Evolutionary conservation across 2,888 invertebrate genomes (phyloP).

Genomic region (Torymus texanus): DNA sequence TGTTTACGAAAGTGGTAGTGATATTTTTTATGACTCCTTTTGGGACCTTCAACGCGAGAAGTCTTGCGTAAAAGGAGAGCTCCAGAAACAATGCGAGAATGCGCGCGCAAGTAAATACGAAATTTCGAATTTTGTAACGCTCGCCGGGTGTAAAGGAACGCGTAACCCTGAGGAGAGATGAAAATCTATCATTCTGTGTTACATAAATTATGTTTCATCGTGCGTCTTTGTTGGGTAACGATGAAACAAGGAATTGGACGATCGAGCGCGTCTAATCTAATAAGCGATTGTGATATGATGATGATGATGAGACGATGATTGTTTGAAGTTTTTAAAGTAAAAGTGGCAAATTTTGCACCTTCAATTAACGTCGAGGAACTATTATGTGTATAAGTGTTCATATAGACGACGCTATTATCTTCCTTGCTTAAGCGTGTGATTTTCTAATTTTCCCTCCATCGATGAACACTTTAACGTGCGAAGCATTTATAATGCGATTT

Average conservation of each 20-base stretch:
- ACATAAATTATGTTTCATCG: no score
- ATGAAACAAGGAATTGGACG: not conserved
- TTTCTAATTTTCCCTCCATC: not conserved
- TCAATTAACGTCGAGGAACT: no score
- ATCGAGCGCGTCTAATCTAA: no score
- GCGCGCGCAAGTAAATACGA: not conserved
- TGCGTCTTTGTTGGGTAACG: no score
- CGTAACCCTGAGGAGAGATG: not conserved
- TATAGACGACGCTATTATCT: not conserved
- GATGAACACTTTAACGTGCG: not conserved
- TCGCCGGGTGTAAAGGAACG: not conserved
- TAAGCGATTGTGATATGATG: no score
- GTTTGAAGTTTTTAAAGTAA: no score
- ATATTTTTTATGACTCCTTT: conserved; percentile 4
- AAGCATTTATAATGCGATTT: conserved; percentile 2
- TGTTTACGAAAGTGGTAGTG: no score
- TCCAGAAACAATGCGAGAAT: conserved; percentile 10
- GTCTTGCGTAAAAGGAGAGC: conserved; percentile 19
- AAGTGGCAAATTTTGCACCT: no score
- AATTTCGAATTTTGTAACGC: conserved; percentile 18
- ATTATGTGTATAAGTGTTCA: not conserved
- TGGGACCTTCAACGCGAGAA: conserved; percentile 22
- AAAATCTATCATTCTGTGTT: not conserved
- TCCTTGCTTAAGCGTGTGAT: not conserved
- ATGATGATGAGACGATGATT: no score